phyloP scores from a whole-genome alignment of 2,888 invertebrate genomes.

The Oscheius sp. region DNA sequence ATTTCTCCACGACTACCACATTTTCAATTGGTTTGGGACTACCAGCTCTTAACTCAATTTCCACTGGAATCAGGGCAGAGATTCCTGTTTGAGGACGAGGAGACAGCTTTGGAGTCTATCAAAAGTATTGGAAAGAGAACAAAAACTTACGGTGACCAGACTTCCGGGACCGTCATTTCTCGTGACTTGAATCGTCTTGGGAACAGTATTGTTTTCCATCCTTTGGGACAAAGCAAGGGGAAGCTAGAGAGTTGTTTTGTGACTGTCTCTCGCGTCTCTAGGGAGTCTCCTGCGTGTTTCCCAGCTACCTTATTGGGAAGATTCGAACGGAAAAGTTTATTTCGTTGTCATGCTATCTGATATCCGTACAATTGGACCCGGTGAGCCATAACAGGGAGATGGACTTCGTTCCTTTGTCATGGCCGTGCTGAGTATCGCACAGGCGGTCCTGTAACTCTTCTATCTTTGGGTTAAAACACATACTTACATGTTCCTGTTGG shows the following conservation, averaged over 20 bases:
- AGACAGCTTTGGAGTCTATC: neutral
- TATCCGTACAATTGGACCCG: conserved; percentile 14
- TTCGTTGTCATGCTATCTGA: neutral
- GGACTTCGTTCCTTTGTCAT: conserved; percentile 7
- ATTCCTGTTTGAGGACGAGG: neutral
- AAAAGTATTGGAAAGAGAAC: neutral
- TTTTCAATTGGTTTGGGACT: neutral
- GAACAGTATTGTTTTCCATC: neutral
- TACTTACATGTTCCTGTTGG: conserved; percentile 17
- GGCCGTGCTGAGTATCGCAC: neutral
- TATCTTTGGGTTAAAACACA: neutral
- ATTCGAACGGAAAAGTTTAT: neutral
- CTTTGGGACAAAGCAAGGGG: no score
- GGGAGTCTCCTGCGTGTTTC: no score
- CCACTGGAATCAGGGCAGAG: conserved; percentile 1
- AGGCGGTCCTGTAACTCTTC: conserved; percentile 9
- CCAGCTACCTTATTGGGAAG: neutral
- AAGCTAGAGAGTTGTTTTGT: no score
- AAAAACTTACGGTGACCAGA: neutral
- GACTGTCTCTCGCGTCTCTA: no score
- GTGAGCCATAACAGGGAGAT: conserved; percentile 5
- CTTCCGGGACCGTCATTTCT: neutral
- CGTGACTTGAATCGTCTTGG: neutral
- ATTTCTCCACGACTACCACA: neutral
- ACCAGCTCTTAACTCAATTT: neutral